Evolutionary conservation across 1,140 invertebrate species (phyloP).

Genomic region (Rhopalosiphum padi): DNA sequence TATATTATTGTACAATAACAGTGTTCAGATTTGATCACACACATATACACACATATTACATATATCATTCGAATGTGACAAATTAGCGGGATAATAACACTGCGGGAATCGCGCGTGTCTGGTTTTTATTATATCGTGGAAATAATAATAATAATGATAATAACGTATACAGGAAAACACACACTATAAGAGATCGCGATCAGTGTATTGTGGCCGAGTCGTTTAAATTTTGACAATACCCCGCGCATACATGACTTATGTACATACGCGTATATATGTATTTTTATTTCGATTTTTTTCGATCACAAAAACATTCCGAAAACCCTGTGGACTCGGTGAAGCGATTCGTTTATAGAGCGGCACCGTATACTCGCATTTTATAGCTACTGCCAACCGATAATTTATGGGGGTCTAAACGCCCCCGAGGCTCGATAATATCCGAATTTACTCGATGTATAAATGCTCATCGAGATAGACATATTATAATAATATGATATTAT

Average conservation of each 20-base stretch:
- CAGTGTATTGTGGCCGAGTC: background rate
- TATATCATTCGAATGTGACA: constrained; percentile 48
- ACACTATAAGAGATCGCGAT: background rate
- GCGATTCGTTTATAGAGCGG: background rate
- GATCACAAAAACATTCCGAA: constrained; percentile 32
- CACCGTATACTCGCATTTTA: background rate
- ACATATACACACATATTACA: background rate
- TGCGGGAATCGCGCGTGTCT: constrained; percentile 50
- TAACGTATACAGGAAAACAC: background rate
- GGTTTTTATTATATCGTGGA: constrained; percentile 18
- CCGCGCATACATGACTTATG: background rate
- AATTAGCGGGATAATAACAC: constrained; percentile 48
- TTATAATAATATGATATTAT: background rate
- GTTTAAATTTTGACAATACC: constrained; percentile 23
- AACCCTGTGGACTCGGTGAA: background rate
- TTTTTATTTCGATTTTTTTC: background rate
- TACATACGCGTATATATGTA: background rate
- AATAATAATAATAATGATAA: constrained; percentile 14
- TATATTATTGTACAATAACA: background rate
- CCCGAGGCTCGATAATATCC: background rate
- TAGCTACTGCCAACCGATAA: background rate
- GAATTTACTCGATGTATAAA: background rate
- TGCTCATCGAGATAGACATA: background rate
- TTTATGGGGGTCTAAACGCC: background rate
- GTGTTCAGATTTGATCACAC: background rate